Conservation (phyloP, 2,113 vertebrate genomes). For the Xyliphius kryptos region DNA sequence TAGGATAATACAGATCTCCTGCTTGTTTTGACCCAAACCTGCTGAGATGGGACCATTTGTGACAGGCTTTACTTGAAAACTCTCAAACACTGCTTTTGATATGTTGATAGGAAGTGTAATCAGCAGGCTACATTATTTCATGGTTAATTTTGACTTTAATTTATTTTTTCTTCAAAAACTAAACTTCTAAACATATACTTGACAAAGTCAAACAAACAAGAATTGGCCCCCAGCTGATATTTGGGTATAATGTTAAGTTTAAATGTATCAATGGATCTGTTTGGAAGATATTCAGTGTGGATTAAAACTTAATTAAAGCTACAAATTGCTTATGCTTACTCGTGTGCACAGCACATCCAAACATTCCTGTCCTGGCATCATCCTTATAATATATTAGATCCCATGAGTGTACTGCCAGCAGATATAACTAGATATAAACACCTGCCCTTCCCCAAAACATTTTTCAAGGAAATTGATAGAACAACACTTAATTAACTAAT, state of each 20-base stretch:
- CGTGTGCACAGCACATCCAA: constrained; percentile 24
- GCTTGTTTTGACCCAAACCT: constrained; percentile 52
- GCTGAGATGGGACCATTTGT: constrained; percentile 49
- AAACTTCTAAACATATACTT: constrained; percentile 29
- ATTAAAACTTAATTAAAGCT: constrained; percentile 39
- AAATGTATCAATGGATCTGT: constrained; percentile 21
- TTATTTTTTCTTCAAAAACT: not conserved
- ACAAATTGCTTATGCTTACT: constrained; percentile 23
- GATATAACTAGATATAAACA: constrained; percentile 27
- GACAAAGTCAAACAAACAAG: constrained; percentile 32
- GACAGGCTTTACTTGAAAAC: constrained; percentile 51
- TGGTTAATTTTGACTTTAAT: constrained; percentile 46
- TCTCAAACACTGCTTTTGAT: constrained; percentile 53
- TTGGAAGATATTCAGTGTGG: constrained; percentile 28
- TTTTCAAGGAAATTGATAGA: constrained; percentile 14
- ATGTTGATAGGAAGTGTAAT: constrained; percentile 58
- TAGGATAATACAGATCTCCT: constrained; percentile 53
- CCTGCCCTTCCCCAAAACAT: constrained; percentile 23
- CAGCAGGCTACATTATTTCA: constrained; percentile 54
- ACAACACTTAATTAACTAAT: constrained; percentile 35
- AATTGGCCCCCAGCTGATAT: constrained; percentile 23
- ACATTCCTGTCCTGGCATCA: constrained; percentile 28
- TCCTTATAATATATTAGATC: constrained; percentile 26
- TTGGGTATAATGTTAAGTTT: constrained; percentile 8
- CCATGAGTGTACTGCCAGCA: constrained; percentile 25